A percentile compares a stretch with the other conserved stretches of the same genome.
Evolutionary conservation across 2,113 vertebrate genomes (phyloP).

Genomic region (Alligator sinensis): DNA sequence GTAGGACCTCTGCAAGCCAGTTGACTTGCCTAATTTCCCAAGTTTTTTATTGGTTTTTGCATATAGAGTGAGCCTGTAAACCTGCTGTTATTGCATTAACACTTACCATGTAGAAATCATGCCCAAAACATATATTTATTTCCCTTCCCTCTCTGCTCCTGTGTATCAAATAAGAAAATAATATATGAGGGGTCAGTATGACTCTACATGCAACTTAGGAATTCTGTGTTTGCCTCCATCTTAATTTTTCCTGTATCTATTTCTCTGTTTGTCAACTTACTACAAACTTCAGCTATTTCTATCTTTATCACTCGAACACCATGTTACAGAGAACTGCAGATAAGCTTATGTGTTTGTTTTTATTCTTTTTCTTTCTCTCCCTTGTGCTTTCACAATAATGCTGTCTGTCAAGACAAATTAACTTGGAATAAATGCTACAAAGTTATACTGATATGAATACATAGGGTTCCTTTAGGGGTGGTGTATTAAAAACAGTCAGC

Average conservation of each 20-base stretch:
- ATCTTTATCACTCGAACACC: neutral
- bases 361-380: neutral
- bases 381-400: neutral
- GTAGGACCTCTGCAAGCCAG: neutral
- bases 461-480: neutral
- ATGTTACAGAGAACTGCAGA: neutral
- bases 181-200: neutral
- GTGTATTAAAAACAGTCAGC: neutral
- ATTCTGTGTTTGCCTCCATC: neutral
- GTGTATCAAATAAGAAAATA: neutral
- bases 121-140: constrained; percentile 25
- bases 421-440: neutral
- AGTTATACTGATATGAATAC: neutral
- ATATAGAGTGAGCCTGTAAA: neutral
- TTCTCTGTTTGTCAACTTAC: neutral
- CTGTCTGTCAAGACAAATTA: neutral
- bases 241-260: neutral
- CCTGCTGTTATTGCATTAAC: constrained; percentile 10
- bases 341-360: neutral
- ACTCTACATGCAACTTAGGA: neutral
- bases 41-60: neutral
- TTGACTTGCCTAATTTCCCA: constrained; percentile 1
- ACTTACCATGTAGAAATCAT: neutral
- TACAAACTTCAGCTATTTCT: neutral
- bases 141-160: neutral